A percentile compares a stretch with the other conserved stretches of the same genome.
Conservation (phyloP, 2,113 vertebrate genomes). For the Zapus hudsonius region DNA sequence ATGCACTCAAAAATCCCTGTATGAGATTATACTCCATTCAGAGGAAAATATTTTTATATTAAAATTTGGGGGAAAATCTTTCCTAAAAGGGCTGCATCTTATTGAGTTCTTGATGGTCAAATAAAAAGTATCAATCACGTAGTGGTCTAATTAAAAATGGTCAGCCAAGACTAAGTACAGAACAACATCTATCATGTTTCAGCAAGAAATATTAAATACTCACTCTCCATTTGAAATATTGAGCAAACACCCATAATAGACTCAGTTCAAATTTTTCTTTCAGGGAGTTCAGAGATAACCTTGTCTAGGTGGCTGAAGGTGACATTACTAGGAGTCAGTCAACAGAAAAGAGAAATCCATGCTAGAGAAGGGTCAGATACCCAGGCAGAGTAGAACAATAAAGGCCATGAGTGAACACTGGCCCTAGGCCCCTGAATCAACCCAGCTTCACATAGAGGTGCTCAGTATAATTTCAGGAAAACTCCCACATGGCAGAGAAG, state of each 20-base stretch:
- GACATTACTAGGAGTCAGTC: not conserved
- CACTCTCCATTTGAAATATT: constrained; percentile 7
- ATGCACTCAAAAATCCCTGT: not conserved
- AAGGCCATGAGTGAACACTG: not conserved
- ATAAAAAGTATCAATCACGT: not conserved
- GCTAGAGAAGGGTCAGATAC: not conserved
- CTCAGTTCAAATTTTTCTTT: not conserved
- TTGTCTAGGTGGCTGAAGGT: not conserved
- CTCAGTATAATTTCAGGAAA: not conserved
- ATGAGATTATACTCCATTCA: not conserved
- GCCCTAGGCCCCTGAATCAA: not conserved
- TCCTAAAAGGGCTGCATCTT: not conserved
- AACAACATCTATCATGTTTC: not conserved
- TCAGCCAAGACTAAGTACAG: not conserved
- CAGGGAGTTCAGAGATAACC: not conserved
- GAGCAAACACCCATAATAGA: not conserved
- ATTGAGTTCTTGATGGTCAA: not conserved
- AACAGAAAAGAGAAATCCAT: not conserved
- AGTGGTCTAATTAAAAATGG: not conserved
- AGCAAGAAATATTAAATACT: not conserved
- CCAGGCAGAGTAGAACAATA: not conserved
- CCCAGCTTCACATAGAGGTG: not conserved
- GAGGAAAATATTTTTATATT: not conserved
- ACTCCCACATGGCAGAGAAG: not conserved
- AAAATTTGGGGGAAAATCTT: not conserved